Evolutionary conservation across 1,140 invertebrate genomes (phyloP), one percentile per base, ranked within the genome.

Genomic region (Drosophila micromelanica): DNA sequence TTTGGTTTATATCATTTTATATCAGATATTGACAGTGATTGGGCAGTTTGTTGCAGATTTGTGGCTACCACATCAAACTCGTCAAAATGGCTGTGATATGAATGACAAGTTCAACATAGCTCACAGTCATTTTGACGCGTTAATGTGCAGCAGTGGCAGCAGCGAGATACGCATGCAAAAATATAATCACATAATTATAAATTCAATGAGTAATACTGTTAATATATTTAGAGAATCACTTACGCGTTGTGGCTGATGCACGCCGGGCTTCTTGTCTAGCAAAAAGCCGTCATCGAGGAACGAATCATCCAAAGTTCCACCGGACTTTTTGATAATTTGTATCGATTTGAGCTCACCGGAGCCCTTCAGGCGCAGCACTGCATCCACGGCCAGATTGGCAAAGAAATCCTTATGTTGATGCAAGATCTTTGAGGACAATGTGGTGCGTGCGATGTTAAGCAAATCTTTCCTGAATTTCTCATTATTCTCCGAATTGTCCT

Each of bases 271-370:
- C 91, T 99, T 99, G 91, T 99, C 98, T 64, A 99, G 93, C 20
- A 99, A 93, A 92, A 99, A 99, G 65, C 99, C 99, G 93, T 99
- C 97, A 94, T 99, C 99, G 9, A 99, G 93, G 93, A 99, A 99
- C 11, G 98, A 99, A 91, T 99, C 98, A 65, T 95, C 95, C 15
- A 99, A 92, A 38, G 96, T 95, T 67, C 97, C 98, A 68, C 99
- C 99, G 46, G 96, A 95, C 84, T 98, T 99, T 91, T 99, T 99
- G 46, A 99, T 99, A 13, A 99, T 96, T 93, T 99, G 99, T 92
- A 99, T 99, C 13, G 98, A 97, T 85, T 97, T 96, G 5, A 99
- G 93, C 93, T 99, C 98, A 17, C 97, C 98, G 67, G 97, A 98
- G 27, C 98, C 98, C 93, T 99, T 99, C 4, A 99, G 93, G 86